phyloP scores from a whole-genome alignment of 2,797 vertebrate species.

The Pangasius mekongensis region DNA sequence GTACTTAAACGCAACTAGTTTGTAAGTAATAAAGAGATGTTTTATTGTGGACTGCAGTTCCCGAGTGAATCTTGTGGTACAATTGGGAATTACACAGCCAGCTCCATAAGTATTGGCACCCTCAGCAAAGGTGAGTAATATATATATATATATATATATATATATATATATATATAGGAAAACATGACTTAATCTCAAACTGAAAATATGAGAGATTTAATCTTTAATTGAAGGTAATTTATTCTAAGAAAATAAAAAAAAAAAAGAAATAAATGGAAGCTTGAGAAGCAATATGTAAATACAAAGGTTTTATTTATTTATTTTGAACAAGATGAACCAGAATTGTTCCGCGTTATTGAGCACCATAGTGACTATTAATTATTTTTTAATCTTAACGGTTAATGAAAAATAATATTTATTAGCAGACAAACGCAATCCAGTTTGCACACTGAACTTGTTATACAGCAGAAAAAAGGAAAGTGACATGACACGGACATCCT shows the following conservation, averaged over 20 bases:
- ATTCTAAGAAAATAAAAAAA: not conserved
- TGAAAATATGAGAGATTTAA: not conserved
- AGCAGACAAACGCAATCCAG: not conserved
- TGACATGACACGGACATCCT: not conserved
- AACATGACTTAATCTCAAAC: too few species aligned
- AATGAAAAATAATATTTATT: not conserved
- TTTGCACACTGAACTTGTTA: not conserved
- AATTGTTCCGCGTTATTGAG: slow-evolving; percentile 38
- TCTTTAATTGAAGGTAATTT: not conserved
- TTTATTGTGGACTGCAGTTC: slow-evolving; percentile 34
- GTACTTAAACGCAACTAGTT: slow-evolving; percentile 23
- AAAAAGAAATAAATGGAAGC: not conserved
- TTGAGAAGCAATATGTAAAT: not conserved
- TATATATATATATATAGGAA: too few species aligned
- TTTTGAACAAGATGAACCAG: slow-evolving; percentile 24
- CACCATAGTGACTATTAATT: slow-evolving; percentile 38
- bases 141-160: too few species aligned
- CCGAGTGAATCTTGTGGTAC: not conserved
- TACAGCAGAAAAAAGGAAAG: not conserved
- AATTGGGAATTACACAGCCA: not conserved
- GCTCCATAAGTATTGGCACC: not conserved
- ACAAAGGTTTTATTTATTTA: slow-evolving; percentile 26
- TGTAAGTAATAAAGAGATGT: slow-evolving; percentile 52
- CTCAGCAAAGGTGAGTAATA: not conserved
- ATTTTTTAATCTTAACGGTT: not conserved